phyloP scores from a whole-genome alignment of 1,140 invertebrate species.

The Caenorhabditis latens region DNA sequence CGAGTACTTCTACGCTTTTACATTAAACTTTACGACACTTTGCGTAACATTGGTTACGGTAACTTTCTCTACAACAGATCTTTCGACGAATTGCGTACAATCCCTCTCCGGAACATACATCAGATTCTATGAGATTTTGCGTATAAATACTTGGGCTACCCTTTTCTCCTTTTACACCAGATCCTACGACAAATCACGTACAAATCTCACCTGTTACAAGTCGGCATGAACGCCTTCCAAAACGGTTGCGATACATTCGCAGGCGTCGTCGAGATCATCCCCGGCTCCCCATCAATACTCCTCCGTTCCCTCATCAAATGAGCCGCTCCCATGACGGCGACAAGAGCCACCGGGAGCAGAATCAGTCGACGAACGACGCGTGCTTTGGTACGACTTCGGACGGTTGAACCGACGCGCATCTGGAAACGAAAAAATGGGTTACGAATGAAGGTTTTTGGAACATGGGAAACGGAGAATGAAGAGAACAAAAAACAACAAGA shows the following conservation, averaged over 20 bases:
- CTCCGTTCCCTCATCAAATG: slow-evolving; percentile 17
- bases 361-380: slow-evolving; percentile 11
- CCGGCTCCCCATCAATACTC: neutral
- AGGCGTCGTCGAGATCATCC: neutral
- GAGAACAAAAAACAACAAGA: neutral
- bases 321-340: neutral
- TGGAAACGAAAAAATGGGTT: neutral
- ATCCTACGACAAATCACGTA: no score
- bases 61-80: no score
- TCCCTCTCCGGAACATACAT: no score
- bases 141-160: no score
- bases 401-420: slow-evolving; percentile 34
- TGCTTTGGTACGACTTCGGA: slow-evolving; percentile 47
- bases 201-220: slow-evolving; percentile 31
- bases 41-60: no score
- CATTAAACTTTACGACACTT: no score
- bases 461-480: neutral
- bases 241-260: slow-evolving; percentile 17
- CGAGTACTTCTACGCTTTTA: no score
- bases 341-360: slow-evolving; percentile 17
- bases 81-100: no score
- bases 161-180: no score
- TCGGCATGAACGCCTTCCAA: neutral
- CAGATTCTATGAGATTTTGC: no score
- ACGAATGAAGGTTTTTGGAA: neutral